Evolutionary conservation across 2,888 invertebrate species (phyloP).

Genomic region (Tholera decimalis): DNA sequence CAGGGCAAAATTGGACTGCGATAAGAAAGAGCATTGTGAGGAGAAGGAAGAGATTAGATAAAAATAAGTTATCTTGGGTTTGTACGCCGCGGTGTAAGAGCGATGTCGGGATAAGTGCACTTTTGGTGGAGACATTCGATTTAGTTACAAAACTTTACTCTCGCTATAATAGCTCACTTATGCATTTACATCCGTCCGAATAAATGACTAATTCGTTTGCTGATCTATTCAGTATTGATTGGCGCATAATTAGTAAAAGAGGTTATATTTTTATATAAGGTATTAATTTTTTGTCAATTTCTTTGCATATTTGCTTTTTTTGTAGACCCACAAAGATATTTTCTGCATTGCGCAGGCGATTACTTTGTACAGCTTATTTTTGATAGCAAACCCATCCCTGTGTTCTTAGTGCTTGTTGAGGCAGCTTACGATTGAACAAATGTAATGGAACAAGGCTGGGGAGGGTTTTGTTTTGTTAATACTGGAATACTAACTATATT

Average conservation of each 20-base stretch:
- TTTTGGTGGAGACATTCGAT: slow-evolving; percentile 10
- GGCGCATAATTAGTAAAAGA: slow-evolving; percentile 8
- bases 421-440: slow-evolving; percentile 41
- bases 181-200: slow-evolving; percentile 21
- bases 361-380: slow-evolving; percentile 30
- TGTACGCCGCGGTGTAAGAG: slow-evolving; percentile 28
- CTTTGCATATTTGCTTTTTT: slow-evolving; percentile 18
- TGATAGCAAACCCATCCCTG: slow-evolving; percentile 6
- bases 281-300: slow-evolving; percentile 16
- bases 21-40: slow-evolving; percentile 76
- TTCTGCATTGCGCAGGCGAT: slow-evolving; percentile 27
- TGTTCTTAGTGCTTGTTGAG: slow-evolving; percentile 35
- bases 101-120: not conserved
- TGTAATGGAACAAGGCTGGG: not conserved
- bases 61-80: slow-evolving; percentile 48
- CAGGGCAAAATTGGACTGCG: slow-evolving; percentile 84
- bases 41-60: slow-evolving; percentile 78
- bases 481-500: slow-evolving; percentile 8
- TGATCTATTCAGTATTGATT: slow-evolving; percentile 2
- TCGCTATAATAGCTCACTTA: slow-evolving; percentile 19
- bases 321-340: slow-evolving; percentile 23
- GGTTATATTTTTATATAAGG: slow-evolving; percentile 1
- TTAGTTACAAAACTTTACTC: slow-evolving; percentile 1
- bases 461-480: slow-evolving; percentile 14
- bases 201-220: not conserved